A percentile compares a stretch with the other conserved stretches of the same genome.
Evolutionary conservation across 2,113 vertebrate species (phyloP).

Genomic region (Datnioides undecimradiatus): DNA sequence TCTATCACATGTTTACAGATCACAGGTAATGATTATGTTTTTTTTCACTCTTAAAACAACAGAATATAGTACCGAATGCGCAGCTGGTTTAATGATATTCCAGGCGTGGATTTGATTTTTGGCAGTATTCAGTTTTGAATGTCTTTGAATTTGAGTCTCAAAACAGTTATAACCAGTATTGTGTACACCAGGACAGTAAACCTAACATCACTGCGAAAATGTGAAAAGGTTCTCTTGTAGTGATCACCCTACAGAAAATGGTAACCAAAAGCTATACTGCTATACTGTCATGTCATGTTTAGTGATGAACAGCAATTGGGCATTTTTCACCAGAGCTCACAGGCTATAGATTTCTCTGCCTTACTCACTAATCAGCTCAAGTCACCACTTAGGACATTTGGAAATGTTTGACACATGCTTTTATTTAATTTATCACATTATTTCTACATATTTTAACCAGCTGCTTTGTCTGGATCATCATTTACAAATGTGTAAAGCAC

Average conservation of each 20-base stretch:
- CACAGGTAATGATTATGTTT: background rate
- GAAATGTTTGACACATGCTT: too few species aligned
- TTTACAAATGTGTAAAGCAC: too few species aligned
- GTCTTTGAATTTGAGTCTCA: background rate
- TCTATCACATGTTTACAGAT: constrained; percentile 2
- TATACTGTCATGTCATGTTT: too few species aligned
- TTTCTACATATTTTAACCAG: too few species aligned
- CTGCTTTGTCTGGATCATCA: too few species aligned
- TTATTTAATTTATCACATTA: too few species aligned
- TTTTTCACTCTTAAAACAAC: background rate
- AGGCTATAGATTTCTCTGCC: too few species aligned
- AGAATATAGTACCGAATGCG: background rate
- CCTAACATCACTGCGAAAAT: background rate
- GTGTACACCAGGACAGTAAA: background rate
- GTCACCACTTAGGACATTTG: too few species aligned
- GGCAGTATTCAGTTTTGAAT: background rate
- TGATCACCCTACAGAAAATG: background rate
- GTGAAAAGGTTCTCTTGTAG: background rate
- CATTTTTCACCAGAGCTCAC: too few species aligned
- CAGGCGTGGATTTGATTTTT: background rate
- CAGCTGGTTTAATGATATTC: background rate
- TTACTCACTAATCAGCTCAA: too few species aligned
- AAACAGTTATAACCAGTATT: background rate
- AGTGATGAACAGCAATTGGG: too few species aligned
- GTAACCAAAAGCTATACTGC: background rate